Evolutionary conservation across 2,888 invertebrate species (phyloP), one percentile per base, ranked within the genome.

Genomic region (Merodon equestris): DNA sequence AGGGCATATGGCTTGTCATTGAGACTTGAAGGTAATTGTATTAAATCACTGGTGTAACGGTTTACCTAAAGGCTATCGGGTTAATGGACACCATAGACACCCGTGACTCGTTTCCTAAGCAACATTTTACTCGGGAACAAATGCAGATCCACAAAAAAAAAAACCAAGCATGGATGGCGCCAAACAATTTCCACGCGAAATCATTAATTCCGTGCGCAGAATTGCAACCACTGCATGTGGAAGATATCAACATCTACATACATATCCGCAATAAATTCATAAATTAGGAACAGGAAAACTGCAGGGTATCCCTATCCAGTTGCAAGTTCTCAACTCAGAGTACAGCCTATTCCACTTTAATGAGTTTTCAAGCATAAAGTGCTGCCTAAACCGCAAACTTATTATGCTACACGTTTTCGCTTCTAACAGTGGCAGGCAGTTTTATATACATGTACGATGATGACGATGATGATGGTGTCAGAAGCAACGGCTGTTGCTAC

Each of bases 221-320:
- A 79, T 79, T 79, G 79, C 74, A 74, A 70, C 64, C 64, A 9
- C 13, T 27, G 36, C 19, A 42, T 7, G 3, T 27, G 10, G 12
- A 40, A 40, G 40, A 27, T 12, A 42, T 42, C 48, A 58, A 34
- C 74, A 58, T 48, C 64, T 27, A 27, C n/a, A n/a, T n/a, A n/a
- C 58, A 74, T 74, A 68, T 68, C 68, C 48, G 74, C 79, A 79
- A 79, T 79, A 79, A 79, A 74, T 64, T 79, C 74, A 74, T 79
- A 74, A 79, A 79, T 79, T 79, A 79, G 74, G 42, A 64, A 47
- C 73, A 70, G 53, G 57, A 73, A 53, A 58, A 42, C 57, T 68
- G 68, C 68, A 44, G 63, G 10, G 40, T 40, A 40, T 74, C 72
- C 72, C 76, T 56, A 66, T 56, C 58, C 64, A 60, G 70, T 58